Evolutionary conservation across 2,797 vertebrate genomes (phyloP), one percentile per base, ranked within the genome.

Genomic region (Mareca penelope): DNA sequence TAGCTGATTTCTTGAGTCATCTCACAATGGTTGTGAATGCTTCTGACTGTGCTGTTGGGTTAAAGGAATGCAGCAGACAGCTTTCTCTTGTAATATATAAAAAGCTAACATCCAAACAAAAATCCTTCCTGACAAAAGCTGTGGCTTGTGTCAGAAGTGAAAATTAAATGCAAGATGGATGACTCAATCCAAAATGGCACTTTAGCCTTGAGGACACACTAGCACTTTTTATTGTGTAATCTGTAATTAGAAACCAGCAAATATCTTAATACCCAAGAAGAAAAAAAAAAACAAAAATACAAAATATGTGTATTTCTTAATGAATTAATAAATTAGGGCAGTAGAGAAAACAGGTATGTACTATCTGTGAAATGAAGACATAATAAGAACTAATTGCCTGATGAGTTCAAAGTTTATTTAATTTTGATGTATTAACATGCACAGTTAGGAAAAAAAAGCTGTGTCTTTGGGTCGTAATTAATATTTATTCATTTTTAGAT

Each of bases 131-230:
- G 94, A 95, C 89, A 95, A 93, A 96, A 93, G 73, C 63, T 92
- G 68, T 90, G 82, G 65, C 75, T 92, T 94, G 65, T 95, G 85
- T 96, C 93, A 96, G 57, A 89, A 94, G 28, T 48, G 85, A 93
- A 97, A 95, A 96, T 96, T 87, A 94, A 95, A 90, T 93, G 79
- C 63, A 86, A 80, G 80, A 96, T 92, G 72, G 85, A 85, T 95
- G 89, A 88, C 81, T 94, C 69, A 75, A 93, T 93, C n/a, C 24
- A 71, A 87, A 92, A 85, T 78, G 87, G 60, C 79, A 88, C 40
- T 90, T 77, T 5, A 64, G 50, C 93, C 89, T 96, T 80, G 68
- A 87, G 67, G 93, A 73, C 12, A 83, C 6, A 9, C 7, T 81
- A 9, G 5, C 3, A 22, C 33, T 44, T 82, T 76, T 83, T 70